Evolutionary conservation across 2,888 invertebrate species (phyloP), one percentile per base, ranked within the genome.

Genomic region (Pristionchus japonicus): DNA sequence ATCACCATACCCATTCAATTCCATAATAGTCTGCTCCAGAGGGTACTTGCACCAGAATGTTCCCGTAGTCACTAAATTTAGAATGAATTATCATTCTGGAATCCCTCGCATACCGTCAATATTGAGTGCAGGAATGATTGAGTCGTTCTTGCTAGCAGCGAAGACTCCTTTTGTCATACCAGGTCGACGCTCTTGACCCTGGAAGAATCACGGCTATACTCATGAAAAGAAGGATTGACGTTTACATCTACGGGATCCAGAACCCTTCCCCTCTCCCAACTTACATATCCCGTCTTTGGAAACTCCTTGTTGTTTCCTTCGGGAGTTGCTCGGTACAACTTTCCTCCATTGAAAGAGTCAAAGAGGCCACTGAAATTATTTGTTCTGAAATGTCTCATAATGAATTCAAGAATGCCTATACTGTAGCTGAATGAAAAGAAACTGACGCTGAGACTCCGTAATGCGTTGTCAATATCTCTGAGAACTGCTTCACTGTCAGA

Each of bases 131-230:
- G 84, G 17, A 9, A 85, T 34, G 37, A 37, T 64, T 0, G 20
- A 37, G 23, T 23, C 85, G 13, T 31, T 64, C 40, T 52, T 31
- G 7, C 11, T 52, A 37, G 23, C 43, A 6, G 31, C 64, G 9
- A 47, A 34, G n/a, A 83, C 37, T 61, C 85, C 85, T 47, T 85
- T 85, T 0, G 27, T 11, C 85, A 85, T 9, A 13, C 85, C 85
- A 3, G 43, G 40, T 0, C 61, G n/a, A 9, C 85, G 61, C n/a
- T 64, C 64, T n/a, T 64, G 64, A 23, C 85, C 85, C 85, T 85
- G 43, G 1, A 64, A 23, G 17, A 47, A 80, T n/a, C 20, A 37
- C 15, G 34, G 1, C 37, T 70, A 37, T 11, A 7, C 11, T 49
- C 31, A 20, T 7, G 47, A n/a, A 37, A 15, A n/a, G 11, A 27